Evolutionary conservation across 2,888 invertebrate species (phyloP).

Genomic region (Cabera pusaria): DNA sequence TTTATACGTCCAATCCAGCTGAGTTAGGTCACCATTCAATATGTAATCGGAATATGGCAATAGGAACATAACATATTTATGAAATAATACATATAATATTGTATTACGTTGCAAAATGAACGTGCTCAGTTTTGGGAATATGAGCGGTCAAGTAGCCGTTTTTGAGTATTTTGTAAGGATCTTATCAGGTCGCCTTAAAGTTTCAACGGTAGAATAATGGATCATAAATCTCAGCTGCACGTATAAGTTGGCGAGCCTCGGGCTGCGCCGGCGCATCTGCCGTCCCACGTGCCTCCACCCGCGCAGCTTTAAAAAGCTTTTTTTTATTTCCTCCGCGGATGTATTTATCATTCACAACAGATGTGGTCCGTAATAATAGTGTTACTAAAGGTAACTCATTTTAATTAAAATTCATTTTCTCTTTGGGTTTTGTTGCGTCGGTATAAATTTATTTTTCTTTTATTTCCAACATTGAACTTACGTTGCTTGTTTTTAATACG

Average conservation of each 20-base stretch:
- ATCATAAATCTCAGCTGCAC: conserved; percentile 65
- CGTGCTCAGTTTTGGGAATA: conserved; percentile 7
- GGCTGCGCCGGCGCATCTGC: conserved; percentile 75
- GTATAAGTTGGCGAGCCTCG: conserved; percentile 60
- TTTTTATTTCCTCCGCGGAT: conserved; percentile 60
- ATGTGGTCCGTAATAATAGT: conserved; percentile 70
- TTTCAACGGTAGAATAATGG: conserved; percentile 61
- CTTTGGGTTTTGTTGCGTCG: conserved; percentile 50
- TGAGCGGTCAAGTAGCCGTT: conserved; percentile 9
- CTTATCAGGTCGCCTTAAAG: conserved; percentile 45
- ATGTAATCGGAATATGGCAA: no score
- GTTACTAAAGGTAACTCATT: conserved; percentile 61
- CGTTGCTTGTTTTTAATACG: conserved; percentile 37
- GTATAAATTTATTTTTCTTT: conserved; percentile 49
- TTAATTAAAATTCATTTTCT: conserved; percentile 68
- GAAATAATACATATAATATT: no score
- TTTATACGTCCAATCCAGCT: not conserved
- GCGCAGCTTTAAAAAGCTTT: conserved; percentile 61
- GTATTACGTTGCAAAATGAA: no score
- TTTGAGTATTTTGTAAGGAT: conserved; percentile 38
- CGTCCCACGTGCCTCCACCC: conserved; percentile 76
- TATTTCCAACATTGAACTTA: conserved; percentile 12
- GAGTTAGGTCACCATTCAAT: no score
- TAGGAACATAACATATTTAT: no score
- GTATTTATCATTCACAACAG: conserved; percentile 76